phyloP scores from a whole-genome alignment of 2,888 invertebrate genomes.

The Drosophila testacea region DNA sequence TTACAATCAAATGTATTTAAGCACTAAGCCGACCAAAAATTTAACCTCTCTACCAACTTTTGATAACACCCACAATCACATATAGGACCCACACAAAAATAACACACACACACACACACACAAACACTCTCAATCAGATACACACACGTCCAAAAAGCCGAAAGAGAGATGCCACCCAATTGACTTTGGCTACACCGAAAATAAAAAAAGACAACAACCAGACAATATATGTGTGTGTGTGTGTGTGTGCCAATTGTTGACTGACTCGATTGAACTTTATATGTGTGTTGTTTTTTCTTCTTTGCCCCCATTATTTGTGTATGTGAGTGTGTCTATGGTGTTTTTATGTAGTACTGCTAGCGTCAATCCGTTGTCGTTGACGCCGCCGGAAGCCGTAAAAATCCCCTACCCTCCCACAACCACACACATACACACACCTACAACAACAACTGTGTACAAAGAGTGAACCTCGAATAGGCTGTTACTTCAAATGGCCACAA shows the following conservation, averaged over 20 bases:
- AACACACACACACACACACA: slow-evolving; percentile 12
- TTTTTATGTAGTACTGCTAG: slow-evolving; percentile 59
- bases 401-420: slow-evolving; percentile 16
- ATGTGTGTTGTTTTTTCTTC: slow-evolving; percentile 28
- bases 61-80: slow-evolving; percentile 20
- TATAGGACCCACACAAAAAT: background rate
- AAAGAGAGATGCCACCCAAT: slow-evolving; percentile 54
- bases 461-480: slow-evolving; percentile 29
- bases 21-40: slow-evolving; percentile 73
- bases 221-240: slow-evolving; percentile 26
- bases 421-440: background rate
- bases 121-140: slow-evolving; percentile 27
- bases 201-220: slow-evolving; percentile 32
- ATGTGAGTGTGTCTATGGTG: slow-evolving; percentile 23
- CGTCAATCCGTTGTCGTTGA: slow-evolving; percentile 63
- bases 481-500: slow-evolving; percentile 31
- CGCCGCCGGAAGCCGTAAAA: slow-evolving; percentile 71
- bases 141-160: slow-evolving; percentile 17
- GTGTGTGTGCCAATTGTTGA: slow-evolving; percentile 68
- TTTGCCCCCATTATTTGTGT: slow-evolving; percentile 14
- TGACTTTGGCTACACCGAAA: slow-evolving; percentile 59
- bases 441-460: slow-evolving; percentile 9
- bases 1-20: slow-evolving; percentile 81
- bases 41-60: slow-evolving; percentile 48
- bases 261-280: slow-evolving; percentile 78